phyloP scores from a whole-genome alignment of 2,113 vertebrate species.

The Gasterosteus aculeatus region DNA sequence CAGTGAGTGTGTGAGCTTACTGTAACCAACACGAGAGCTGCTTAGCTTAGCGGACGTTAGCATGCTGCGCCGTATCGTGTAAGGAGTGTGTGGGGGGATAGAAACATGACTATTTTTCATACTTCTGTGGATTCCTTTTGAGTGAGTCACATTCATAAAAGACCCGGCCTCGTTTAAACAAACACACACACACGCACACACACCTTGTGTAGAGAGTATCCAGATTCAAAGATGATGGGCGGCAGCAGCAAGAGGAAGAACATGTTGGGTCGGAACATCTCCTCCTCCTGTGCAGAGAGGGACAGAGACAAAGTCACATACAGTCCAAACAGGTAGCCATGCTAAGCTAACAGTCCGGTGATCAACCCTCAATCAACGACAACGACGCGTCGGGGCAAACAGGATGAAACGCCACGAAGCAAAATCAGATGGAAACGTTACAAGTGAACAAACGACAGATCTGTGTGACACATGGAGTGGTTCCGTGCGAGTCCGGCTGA shows the following conservation, averaged over 20 bases:
- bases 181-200: neutral
- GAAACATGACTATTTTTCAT: neutral
- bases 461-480: too few relatives aligned
- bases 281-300: slow-evolving; percentile 89
- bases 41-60: too few relatives aligned
- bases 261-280: slow-evolving; percentile 99
- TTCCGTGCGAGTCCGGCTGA: too few relatives aligned
- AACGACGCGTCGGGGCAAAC: too few relatives aligned
- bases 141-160: neutral
- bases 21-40: too few relatives aligned
- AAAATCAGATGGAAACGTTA: too few relatives aligned
- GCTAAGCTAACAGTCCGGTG: neutral
- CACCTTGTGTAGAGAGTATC: slow-evolving; percentile 98
- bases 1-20: neutral
- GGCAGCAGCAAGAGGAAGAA: slow-evolving; percentile 98
- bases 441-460: too few relatives aligned
- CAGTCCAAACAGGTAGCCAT: neutral
- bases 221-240: slow-evolving; percentile 99
- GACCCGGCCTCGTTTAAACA: neutral
- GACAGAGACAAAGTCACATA: slow-evolving; percentile 1
- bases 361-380: too few relatives aligned
- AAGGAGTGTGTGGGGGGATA: neutral
- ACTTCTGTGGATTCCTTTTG: neutral
- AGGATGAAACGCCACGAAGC: too few relatives aligned
- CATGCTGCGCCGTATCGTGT: too few relatives aligned